Evolutionary conservation across 1,140 invertebrate species (phyloP).

Genomic region (Dendrolimus punctatus): DNA sequence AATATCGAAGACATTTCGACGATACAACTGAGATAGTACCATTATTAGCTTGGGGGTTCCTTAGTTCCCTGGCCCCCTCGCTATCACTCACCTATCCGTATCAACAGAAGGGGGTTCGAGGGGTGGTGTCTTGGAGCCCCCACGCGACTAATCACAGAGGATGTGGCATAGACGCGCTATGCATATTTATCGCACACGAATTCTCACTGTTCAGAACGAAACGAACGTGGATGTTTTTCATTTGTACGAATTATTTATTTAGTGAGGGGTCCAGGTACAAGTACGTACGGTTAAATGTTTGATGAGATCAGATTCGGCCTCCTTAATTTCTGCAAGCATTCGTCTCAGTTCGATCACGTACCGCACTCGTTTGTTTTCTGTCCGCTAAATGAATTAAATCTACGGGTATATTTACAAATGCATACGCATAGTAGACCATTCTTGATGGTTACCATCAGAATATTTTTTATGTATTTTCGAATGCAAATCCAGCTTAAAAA

Average conservation of each 20-base stretch:
- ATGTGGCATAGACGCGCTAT: slow-evolving; percentile 66
- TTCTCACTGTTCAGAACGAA: slow-evolving; percentile 54
- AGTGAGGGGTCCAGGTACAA: slow-evolving; percentile 45
- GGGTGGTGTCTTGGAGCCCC: slow-evolving; percentile 9
- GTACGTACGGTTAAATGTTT: slow-evolving; percentile 54
- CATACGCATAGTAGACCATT: too few relatives aligned
- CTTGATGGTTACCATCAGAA: too few relatives aligned
- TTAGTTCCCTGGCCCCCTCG: slow-evolving; percentile 49
- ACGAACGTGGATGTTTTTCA: slow-evolving; percentile 63
- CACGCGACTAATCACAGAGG: slow-evolving; percentile 66
- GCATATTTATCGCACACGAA: slow-evolving; percentile 68
- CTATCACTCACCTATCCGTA: slow-evolving; percentile 67
- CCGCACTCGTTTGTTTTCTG: slow-evolving; percentile 31
- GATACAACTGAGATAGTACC: slow-evolving; percentile 56
- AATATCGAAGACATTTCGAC: slow-evolving; percentile 66
- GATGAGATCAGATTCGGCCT: slow-evolving; percentile 54
- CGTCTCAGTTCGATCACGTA: slow-evolving; percentile 35
- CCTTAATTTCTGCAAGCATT: slow-evolving; percentile 53
- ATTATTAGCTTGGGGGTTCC: slow-evolving; percentile 61
- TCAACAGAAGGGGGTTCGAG: slow-evolving; percentile 29
- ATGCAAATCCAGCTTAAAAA: too few relatives aligned
- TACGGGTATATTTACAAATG: neutral
- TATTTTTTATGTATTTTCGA: too few relatives aligned
- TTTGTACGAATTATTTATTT: slow-evolving; percentile 64
- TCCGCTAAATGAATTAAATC: slow-evolving; percentile 35